Evolutionary conservation across 2,797 vertebrate species (phyloP), one percentile per base, ranked within the genome.

Genomic region (Margarornis squamiger): DNA sequence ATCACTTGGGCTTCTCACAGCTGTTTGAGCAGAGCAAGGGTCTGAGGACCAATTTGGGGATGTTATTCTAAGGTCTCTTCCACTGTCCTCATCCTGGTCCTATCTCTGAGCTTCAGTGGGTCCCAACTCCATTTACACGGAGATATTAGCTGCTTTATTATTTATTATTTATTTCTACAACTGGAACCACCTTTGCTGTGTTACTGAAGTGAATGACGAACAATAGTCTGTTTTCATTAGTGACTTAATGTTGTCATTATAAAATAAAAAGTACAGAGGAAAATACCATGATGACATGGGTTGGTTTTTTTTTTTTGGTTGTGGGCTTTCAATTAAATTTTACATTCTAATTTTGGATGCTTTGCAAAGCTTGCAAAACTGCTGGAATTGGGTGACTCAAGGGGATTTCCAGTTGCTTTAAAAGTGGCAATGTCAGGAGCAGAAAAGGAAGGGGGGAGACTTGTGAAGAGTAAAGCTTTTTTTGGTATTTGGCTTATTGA

Each of bases 91-190:
- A n/a, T 57, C 68, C 45, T 2, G 75, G 58, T 79, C 87, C 90
- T 95, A 85, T 89, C 93, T 97, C 96, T 52, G 75, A 94, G 87
- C 20, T 32, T 70, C 11, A 5, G 62, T 36, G 72, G 67, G 70
- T 82, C 61, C 71, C 22, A 26, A 71, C 59, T 58, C 58, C 11
- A 17, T 48, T 96, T 92, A 81, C 76, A 65, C 84, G 54, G 79
- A 61, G 70, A 43, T 78, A 86, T 77, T 89, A 91, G 39, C 76
- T 86, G 57, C 83, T 97, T 95, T 79, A 72, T 91, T 97, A 97
- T 97, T 97, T 97, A 93, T 97, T 98, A 95, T 97, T 97, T 98
- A 93, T 96, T 96, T 92, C 95, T 95, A 96, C 88, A 94, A 93
- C 95, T 93, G 97, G 96, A 98, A 92, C 90, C 91, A 92, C 65